A percentile compares a stretch with the other conserved stretches of the same genome.
Evolutionary conservation across 2,797 vertebrate species (phyloP).

Genomic region (Hafferia zeledoni): DNA sequence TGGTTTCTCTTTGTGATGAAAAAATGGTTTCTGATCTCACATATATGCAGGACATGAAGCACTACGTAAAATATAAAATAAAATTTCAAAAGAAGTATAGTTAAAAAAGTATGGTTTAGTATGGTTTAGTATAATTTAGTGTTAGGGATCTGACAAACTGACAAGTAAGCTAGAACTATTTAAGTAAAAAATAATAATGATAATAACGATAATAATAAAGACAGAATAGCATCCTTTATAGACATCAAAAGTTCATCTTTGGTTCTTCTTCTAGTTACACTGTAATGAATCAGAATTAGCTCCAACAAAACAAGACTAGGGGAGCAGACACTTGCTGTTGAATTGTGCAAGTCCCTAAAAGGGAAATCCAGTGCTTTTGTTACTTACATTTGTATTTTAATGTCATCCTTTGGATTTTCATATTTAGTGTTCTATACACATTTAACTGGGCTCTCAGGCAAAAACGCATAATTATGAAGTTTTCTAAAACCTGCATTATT

Average conservation of each 20-base stretch:
- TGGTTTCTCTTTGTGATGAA: background rate
- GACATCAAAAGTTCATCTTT: background rate
- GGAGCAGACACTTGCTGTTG: background rate
- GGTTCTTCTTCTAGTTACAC: background rate
- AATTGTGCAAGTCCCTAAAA: background rate
- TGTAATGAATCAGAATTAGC: background rate
- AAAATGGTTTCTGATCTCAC: background rate
- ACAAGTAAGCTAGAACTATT: background rate
- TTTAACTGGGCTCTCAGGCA: background rate
- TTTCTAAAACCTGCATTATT: constrained; percentile 24
- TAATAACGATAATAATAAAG: background rate
- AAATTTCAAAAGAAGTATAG: background rate
- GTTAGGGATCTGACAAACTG: background rate
- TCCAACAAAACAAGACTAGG: background rate
- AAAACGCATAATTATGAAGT: background rate
- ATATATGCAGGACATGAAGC: background rate
- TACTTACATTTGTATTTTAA: background rate
- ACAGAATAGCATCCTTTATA: background rate
- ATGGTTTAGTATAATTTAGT: background rate
- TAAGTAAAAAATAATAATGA: background rate
- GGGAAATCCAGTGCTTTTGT: background rate
- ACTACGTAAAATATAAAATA: background rate
- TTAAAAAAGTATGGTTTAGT: background rate
- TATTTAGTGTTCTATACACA: background rate
- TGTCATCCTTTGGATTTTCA: background rate